Evolutionary conservation across 2,888 invertebrate genomes (phyloP), one percentile per base, ranked within the genome.

Genomic region (Hanleya hanleyi): DNA sequence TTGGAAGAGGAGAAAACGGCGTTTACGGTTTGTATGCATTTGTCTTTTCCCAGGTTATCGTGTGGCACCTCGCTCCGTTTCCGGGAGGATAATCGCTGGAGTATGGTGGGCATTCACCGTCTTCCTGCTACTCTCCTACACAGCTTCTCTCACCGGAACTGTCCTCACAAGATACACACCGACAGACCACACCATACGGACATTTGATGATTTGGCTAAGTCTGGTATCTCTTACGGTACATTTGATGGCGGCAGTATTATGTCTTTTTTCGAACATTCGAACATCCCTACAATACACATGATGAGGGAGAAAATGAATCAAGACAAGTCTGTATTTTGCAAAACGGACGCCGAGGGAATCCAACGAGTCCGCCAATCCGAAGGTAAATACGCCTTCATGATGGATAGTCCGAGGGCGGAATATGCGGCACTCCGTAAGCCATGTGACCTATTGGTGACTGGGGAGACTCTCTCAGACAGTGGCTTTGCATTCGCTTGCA

Each of bases 91-190:
- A 1, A 65, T 82, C 49, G 73, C 77, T 18, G 64, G 71, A 5
- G 71, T 78, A 51, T 82, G 82, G 82, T 80, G 82, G 82, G 64
- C 79, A 22, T 82, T 82, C 61, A 62, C 75, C 26, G 26, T 82
- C n/a, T 69, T 82, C 15, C 73, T 76, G 15, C 29, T 82, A 22
- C 75, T 70, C 3, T 71, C 77, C 12, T 82, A 80, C 69, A 77
- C 72, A 1, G 78, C 78, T 32, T 74, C 70, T 50, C 74, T 81
- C 26, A 71, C 74, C 9, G 80, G 57, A 12, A 22, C 26, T 4
- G 22, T 57, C 29, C 18, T 57, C 57, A 57, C 29, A 18, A 22
- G 26, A 32, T 15, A 22, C 29, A 29, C 57, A 4, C 22, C 15
- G 32, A 29, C 29, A 4, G 12, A 15, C 7, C 4, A 4, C 32